Percentiles rank a stretch among this genome's conserved stretches.
Conservation (phyloP, 2,888 invertebrate species). For the Graphium colonna region DNA sequence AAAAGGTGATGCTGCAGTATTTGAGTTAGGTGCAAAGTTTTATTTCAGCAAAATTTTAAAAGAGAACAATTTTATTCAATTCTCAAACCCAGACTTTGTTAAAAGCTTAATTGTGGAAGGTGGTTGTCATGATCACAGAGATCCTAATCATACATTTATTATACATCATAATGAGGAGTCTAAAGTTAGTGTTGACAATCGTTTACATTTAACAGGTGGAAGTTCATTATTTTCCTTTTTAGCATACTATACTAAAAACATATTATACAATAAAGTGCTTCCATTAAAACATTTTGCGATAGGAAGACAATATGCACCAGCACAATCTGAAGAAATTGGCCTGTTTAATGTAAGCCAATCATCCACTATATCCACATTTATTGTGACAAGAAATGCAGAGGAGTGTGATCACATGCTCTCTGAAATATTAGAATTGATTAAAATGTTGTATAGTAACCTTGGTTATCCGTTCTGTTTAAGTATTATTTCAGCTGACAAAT, state of each 20-base stretch:
- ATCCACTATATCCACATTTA: conserved; percentile 84
- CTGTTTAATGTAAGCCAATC: conserved; percentile 86
- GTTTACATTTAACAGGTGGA: conserved; percentile 87
- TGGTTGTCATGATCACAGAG: conserved; percentile 80
- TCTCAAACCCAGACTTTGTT: conserved; percentile 89
- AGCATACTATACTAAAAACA: conserved; percentile 85
- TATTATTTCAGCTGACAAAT: conserved; percentile 79
- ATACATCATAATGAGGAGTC: conserved; percentile 79
- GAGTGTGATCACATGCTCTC: conserved; percentile 79
- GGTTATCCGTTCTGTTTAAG: conserved; percentile 84
- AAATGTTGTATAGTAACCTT: conserved; percentile 82
- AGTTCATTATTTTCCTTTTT: conserved; percentile 87
- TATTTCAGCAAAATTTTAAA: conserved; percentile 66
- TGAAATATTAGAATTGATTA: conserved; percentile 71
- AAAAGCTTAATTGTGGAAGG: conserved; percentile 88
- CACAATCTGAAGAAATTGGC: conserved; percentile 57
- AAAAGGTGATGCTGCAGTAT: conserved; percentile 84
- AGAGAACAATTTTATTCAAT: conserved; percentile 79
- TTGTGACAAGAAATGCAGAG: conserved; percentile 69
- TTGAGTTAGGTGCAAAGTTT: conserved; percentile 82
- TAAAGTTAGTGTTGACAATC: conserved; percentile 74
- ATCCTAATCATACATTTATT: conserved; percentile 79
- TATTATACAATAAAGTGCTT: conserved; percentile 79
- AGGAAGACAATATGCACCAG: conserved; percentile 85
- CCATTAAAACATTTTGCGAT: conserved; percentile 85